Conservation (phyloP, 2,888 invertebrate genomes). For the Thecocarcelia acutangulata region DNA sequence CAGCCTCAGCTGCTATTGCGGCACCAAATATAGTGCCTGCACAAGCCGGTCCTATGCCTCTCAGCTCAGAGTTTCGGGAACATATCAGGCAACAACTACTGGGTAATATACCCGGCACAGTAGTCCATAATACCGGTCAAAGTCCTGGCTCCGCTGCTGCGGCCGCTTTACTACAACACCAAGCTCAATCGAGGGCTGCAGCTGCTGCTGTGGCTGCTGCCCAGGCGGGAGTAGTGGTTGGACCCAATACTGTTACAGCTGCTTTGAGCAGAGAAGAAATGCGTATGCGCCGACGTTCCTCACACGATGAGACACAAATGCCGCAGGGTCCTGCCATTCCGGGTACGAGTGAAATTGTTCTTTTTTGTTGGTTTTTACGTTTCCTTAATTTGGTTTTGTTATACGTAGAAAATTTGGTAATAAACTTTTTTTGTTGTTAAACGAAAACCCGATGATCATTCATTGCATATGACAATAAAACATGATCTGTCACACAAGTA, state of each 20-base stretch:
- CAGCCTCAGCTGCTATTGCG: conserved; percentile 34
- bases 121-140: conserved; percentile 77
- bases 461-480: no score
- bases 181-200: conserved; percentile 79
- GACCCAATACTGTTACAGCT: conserved; percentile 69
- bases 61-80: conserved; percentile 80
- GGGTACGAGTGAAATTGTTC: conserved; percentile 74
- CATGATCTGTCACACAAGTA: no score
- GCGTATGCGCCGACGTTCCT: conserved; percentile 81
- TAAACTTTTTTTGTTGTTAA: no score
- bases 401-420: no score
- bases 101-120: conserved; percentile 77
- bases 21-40: conserved; percentile 33
- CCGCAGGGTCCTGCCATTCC: conserved; percentile 76
- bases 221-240: conserved; percentile 73
- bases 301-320: conserved; percentile 81
- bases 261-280: conserved; percentile 81
- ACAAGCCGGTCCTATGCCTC: conserved; percentile 74
- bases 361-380: conserved; percentile 10
- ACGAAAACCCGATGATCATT: no score
- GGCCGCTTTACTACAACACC: conserved; percentile 79
- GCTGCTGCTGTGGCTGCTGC: conserved; percentile 78
- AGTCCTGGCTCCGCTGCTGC: conserved; percentile 79
- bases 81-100: conserved; percentile 80
- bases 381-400: neutral